phyloP scores from a whole-genome alignment of 2,797 vertebrate species.

The Rhyacichthys aspro region DNA sequence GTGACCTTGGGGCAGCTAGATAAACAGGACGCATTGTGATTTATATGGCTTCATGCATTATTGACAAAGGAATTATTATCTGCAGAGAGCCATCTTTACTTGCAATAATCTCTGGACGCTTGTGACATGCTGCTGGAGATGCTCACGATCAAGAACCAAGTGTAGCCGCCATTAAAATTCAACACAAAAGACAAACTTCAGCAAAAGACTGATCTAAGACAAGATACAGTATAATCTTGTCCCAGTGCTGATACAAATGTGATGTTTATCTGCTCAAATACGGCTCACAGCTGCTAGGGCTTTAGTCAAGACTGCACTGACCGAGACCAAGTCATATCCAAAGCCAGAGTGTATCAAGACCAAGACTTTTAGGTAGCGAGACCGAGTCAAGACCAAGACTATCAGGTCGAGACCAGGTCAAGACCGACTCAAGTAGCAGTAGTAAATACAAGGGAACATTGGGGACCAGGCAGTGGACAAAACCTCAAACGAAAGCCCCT shows the following conservation, averaged over 20 bases:
- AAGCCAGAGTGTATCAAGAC: too few relatives aligned
- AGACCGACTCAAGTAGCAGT: too few relatives aligned
- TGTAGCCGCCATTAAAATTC: conserved; percentile 36
- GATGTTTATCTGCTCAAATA: conserved; percentile 37
- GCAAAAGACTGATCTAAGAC: conserved; percentile 28
- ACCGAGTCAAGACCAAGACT: too few relatives aligned
- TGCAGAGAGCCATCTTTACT: conserved; percentile 44
- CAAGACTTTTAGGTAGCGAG: too few relatives aligned
- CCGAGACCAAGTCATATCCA: too few relatives aligned
- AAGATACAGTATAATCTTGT: conserved; percentile 37
- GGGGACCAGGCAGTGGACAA: too few relatives aligned
- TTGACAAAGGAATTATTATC: conserved; percentile 64
- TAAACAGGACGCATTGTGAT: conserved; percentile 56
- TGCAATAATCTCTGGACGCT: conserved; percentile 53
- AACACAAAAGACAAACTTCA: conserved; percentile 31
- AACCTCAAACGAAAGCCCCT: too few relatives aligned
- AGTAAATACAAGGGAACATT: too few relatives aligned
- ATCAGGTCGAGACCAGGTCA: too few relatives aligned
- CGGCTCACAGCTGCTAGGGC: conserved; percentile 1
- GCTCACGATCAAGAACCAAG: conserved; percentile 34
- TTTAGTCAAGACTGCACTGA: neutral
- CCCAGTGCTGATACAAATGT: conserved; percentile 18
- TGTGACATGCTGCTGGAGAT: conserved; percentile 42
- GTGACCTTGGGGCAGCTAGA: conserved; percentile 52
- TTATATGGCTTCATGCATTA: conserved; percentile 70